These are phyloP conservation scores for Aleiodes alternator DNA, from an alignment of 2,888 invertebrate genomes.

Conservation along the genomic window DNA sequence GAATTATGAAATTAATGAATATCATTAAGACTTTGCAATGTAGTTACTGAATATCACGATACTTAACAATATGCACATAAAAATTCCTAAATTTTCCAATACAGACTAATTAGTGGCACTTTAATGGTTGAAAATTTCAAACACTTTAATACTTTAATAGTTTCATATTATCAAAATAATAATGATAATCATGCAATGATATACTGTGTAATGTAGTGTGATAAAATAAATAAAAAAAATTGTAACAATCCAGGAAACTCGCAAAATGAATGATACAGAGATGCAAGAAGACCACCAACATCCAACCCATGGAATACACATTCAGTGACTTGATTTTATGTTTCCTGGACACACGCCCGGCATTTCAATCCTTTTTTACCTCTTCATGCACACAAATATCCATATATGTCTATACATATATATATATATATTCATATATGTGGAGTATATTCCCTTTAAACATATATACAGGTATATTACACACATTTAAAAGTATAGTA, in stretches of 20 bases:
- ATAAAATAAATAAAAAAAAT: background rate
- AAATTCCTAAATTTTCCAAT: no score
- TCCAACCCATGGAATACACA: conserved; percentile 12
- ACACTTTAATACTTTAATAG: no score
- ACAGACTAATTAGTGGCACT: no score
- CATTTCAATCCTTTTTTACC: conserved; percentile 35
- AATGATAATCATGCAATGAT: conserved; percentile 32
- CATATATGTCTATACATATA: conserved; percentile 4
- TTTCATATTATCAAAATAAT: background rate
- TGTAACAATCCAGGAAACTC: conserved; percentile 41
- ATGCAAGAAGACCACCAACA: conserved; percentile 37
- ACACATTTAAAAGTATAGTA: conserved; percentile 9
- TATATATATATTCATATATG: conserved; percentile 19
- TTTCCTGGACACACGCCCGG: conserved; percentile 51
- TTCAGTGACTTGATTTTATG: conserved; percentile 49
- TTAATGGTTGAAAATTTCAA: no score
- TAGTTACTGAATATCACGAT: no score
- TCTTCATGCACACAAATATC: background rate
- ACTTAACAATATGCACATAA: no score
- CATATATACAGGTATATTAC: background rate
- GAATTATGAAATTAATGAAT: no score
- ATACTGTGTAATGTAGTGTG: conserved; percentile 33
- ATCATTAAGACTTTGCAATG: no score
- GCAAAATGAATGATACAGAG: conserved; percentile 33
- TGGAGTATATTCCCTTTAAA: background rate